Evolutionary conservation across 1,140 invertebrate species (phyloP).

Genomic region (Philopotamus ludificatus): DNA sequence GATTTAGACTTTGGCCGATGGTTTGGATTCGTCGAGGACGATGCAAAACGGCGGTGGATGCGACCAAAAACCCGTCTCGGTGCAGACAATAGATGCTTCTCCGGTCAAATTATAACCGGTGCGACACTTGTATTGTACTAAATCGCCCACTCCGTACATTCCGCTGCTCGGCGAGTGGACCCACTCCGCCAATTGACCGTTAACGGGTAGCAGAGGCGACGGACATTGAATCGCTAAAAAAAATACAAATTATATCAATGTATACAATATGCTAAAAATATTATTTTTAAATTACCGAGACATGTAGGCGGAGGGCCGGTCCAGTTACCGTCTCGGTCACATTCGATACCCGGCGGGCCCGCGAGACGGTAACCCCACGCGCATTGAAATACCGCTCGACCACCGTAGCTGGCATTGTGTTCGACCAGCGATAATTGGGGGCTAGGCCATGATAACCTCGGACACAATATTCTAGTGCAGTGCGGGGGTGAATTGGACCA

Average conservation of each 20-base stretch:
- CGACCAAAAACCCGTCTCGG: constrained; percentile 83
- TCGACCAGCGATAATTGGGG: constrained; percentile 57
- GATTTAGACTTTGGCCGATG: no score
- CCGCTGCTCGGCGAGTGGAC: constrained; percentile 53
- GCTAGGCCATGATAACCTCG: constrained; percentile 59
- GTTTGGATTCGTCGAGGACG: no score
- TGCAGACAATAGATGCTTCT: constrained; percentile 78
- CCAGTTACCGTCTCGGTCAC: constrained; percentile 75
- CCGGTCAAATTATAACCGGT: constrained; percentile 71
- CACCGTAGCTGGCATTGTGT: constrained; percentile 58
- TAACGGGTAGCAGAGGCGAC: constrained; percentile 67
- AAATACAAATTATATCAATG: constrained; percentile 41
- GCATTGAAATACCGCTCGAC: constrained; percentile 76
- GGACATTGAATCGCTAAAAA: constrained; percentile 76
- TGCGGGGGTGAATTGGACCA: constrained; percentile 73
- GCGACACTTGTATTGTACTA: constrained; percentile 76
- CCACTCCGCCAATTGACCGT: constrained; percentile 66
- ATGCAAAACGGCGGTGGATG: constrained; percentile 77
- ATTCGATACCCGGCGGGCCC: constrained; percentile 72
- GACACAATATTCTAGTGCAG: constrained; percentile 74
- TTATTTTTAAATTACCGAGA: constrained; percentile 56
- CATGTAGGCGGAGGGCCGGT: constrained; percentile 73
- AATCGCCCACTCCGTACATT: constrained; percentile 70
- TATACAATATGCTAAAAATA: constrained; percentile 19
- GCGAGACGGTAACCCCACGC: constrained; percentile 76